phyloP scores from a whole-genome alignment of 2,797 vertebrate genomes.

The Sebastes taczanowskii region DNA sequence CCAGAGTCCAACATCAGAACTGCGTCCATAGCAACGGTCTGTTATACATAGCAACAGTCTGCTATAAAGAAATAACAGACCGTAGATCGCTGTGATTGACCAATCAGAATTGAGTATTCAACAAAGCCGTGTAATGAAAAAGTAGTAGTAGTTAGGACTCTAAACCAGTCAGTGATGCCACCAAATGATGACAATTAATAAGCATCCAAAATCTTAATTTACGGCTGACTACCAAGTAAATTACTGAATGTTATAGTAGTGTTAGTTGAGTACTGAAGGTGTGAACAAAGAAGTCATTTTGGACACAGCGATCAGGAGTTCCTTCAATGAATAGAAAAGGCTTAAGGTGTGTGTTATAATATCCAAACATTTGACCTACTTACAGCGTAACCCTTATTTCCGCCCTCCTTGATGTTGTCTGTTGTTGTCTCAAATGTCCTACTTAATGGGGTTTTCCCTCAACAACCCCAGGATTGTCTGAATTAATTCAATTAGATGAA shows the following conservation, averaged over 20 bases:
- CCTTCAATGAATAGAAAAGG: neutral
- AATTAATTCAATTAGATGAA: neutral
- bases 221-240: neutral
- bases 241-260: neutral
- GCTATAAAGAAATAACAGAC: too few species aligned
- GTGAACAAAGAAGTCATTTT: neutral
- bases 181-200: neutral
- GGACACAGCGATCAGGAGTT: neutral
- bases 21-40: too few species aligned
- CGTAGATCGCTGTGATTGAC: too few species aligned
- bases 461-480: neutral
- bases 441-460: neutral
- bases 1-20: too few species aligned
- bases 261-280: neutral
- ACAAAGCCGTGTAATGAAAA: neutral
- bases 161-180: neutral
- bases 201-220: neutral
- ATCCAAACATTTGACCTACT: conserved; percentile 31
- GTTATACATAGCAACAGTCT: too few species aligned
- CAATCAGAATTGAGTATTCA: too few species aligned
- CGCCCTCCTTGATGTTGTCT: conserved; percentile 3
- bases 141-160: neutral
- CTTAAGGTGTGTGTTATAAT: neutral
- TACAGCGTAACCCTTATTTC: conserved; percentile 12
- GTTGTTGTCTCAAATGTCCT: conserved; percentile 11